Percentiles rank a stretch among this genome's conserved stretches.
phyloP scores from a whole-genome alignment of 2,113 vertebrate species.

The Cyanistes caeruleus region DNA sequence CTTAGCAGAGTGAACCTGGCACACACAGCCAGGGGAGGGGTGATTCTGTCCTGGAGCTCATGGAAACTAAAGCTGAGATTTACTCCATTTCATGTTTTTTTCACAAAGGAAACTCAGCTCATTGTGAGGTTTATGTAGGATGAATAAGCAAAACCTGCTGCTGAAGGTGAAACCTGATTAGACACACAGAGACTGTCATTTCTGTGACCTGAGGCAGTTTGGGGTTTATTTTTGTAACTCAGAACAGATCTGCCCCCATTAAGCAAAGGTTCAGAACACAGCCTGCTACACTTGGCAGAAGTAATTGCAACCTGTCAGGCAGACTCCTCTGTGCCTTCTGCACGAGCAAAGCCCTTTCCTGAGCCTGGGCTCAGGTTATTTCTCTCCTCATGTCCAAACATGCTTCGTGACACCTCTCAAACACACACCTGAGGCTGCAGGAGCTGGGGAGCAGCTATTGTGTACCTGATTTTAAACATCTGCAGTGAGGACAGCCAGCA shows the following conservation, averaged over 20 bases:
- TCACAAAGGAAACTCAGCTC: neutral
- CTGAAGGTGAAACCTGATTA: constrained; percentile 53
- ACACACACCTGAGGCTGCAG: neutral
- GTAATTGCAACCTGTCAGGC: constrained; percentile 62
- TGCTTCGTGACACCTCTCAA: neutral
- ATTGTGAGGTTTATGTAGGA: constrained; percentile 21
- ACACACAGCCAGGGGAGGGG: accelerated
- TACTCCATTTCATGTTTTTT: neutral
- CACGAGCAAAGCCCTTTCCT: neutral
- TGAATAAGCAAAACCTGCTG: constrained; percentile 42
- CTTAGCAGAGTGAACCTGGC: neutral
- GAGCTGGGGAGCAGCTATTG: neutral
- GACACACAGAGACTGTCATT: neutral
- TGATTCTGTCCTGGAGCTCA: neutral
- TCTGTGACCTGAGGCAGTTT: constrained; percentile 37
- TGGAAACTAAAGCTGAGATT: constrained; percentile 6
- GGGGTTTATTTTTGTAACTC: neutral
- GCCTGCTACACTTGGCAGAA: constrained; percentile 42
- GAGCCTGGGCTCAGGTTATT: neutral
- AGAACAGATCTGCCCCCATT: constrained; percentile 59
- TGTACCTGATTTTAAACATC: neutral
- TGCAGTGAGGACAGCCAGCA: neutral
- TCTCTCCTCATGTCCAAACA: neutral
- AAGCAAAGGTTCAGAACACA: constrained; percentile 47
- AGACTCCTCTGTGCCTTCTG: neutral